Base-by-base conservation (phyloP, 2,113 vertebrate genomes). In the Sciurus niger region DNA sequence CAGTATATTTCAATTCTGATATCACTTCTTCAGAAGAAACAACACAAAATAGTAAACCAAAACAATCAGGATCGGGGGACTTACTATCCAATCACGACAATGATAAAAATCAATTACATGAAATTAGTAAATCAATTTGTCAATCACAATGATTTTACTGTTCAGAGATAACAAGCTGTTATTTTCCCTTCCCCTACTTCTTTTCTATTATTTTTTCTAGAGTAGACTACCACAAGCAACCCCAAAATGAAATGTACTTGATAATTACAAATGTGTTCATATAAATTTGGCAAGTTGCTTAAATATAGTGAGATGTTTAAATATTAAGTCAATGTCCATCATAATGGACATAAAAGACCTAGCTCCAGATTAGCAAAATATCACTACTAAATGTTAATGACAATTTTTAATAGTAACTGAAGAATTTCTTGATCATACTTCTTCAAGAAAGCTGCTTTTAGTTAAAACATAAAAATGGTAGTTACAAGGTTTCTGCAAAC, bases 401-500 rank as follows among this genome's bases (percentile, higher is more conserved):
- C 94, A 96, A 93, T 98, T 97, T 96, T 97, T 96, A 97, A 98
- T 94, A 98, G 96, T 96, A 98, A 97, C 63, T 95, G 80, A 97
- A 97, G 91, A 96, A 96, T 98, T 97, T 97, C 97, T 98, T 97
- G 98, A 98, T 98, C 97, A 98, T 98, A 96, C 94, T 98, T 97
- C 97, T 98, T 98, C 97, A 98, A 98, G 96, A 99, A 99, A 98
- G 97, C 98, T 98, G 98, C 98, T 98, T 99, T 99, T 99, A 99
- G 98, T 99, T 99, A 99, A 99, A 99, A 98, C 98, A 98, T 98
- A 98, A 99, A 99, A 98, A 98, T 98, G 40, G 80, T 98, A 98
- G 98, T 98, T 99, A 98, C 98, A 99, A 99, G 98, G 94, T 98
- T 99, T 99, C 98, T 98, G 98, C 98, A 99, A 98, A 98, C 98